A percentile compares a stretch with the other conserved stretches of the same genome.
Evolutionary conservation across 1,140 invertebrate species (phyloP).

Genomic region (Drosophila willistoni): DNA sequence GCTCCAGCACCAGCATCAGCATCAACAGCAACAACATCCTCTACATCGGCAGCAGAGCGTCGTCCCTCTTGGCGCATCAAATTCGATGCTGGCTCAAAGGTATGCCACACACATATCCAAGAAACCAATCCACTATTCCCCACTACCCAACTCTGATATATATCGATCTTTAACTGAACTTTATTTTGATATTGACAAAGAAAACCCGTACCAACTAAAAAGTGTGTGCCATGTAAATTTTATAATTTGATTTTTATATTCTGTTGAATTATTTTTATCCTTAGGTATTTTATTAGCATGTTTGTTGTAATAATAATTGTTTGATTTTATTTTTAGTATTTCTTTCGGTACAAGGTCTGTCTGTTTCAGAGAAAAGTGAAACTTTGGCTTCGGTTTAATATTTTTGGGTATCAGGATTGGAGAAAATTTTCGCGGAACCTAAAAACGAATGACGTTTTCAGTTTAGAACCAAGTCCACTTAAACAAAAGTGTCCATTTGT

Average conservation of each 20-base stretch:
- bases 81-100: constrained; percentile 94
- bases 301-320: background rate
- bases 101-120: constrained; percentile 83
- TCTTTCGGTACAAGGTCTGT: background rate
- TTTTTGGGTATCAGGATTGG: no score
- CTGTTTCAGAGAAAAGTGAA: no score
- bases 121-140: constrained; percentile 26
- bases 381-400: no score
- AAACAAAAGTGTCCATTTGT: no score
- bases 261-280: constrained; percentile 21
- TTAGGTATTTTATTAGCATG: constrained; percentile 41
- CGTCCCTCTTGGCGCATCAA: constrained; percentile 95
- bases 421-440: no score
- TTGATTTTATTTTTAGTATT: constrained; percentile 3
- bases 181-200: constrained; percentile 24
- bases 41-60: constrained; percentile 85
- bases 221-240: constrained; percentile 27
- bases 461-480: no score
- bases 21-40: constrained; percentile 23
- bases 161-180: constrained; percentile 34
- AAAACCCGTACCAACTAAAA: constrained; percentile 46
- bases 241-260: constrained; percentile 15
- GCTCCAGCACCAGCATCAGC: background rate
- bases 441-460: no score
- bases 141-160: constrained; percentile 40